Evolutionary conservation across 2,113 vertebrate genomes (phyloP).

Genomic region (Lanius ludovicianus): DNA sequence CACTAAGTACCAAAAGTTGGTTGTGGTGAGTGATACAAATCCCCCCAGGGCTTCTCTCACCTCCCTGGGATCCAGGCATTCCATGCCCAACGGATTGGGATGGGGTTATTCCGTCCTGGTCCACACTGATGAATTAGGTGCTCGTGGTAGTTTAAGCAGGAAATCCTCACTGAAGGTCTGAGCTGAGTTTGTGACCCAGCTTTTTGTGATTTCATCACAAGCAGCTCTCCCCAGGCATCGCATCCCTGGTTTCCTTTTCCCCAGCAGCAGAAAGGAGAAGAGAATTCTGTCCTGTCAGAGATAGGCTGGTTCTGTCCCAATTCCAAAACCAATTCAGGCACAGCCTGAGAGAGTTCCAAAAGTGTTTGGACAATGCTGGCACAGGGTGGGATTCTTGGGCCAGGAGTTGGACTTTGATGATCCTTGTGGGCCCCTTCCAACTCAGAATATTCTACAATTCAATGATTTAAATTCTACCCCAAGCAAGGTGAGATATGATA

Average conservation of each 20-base stretch:
- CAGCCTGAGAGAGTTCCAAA: neutral
- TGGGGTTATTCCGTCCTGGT: neutral
- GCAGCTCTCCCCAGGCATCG: neutral
- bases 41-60: neutral
- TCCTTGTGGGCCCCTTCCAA: neutral
- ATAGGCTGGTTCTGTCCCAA: neutral
- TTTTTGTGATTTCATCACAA: neutral
- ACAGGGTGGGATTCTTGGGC: neutral
- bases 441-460: neutral
- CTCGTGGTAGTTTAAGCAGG: neutral
- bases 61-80: neutral
- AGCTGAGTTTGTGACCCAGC: neutral
- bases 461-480: neutral
- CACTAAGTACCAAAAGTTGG: neutral
- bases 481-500: neutral
- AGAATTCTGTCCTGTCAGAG: neutral
- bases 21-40: neutral
- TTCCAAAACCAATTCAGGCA: neutral
- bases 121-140: neutral
- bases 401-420: neutral
- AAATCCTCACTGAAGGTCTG: neutral
- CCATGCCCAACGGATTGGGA: neutral
- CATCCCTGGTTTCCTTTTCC: neutral
- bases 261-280: neutral
- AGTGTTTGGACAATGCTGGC: neutral